Base-by-base conservation (phyloP, 2,888 invertebrate species). In the Lasioglossum calceatum region DNA sequence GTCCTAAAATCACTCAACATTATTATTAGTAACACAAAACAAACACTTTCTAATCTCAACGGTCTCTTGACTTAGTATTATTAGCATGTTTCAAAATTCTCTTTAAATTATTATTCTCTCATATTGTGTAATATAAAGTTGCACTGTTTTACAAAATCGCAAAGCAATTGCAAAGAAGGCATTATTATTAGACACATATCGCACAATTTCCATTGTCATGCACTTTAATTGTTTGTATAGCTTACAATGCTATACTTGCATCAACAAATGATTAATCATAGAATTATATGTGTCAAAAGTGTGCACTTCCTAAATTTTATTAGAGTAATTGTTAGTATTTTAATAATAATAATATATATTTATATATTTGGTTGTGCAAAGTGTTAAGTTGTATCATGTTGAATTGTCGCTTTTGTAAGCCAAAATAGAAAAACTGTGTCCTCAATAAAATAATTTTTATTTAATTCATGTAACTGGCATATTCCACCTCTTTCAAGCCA, bases 1-100 rank as follows among this genome's bases (percentile, higher is more conserved):
- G 91, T 92, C 92, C 95, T 94, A 95, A 94, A 95, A 95, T 95
- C 95, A 95, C 94, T 94, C 91, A 95, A 95, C 92, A 94, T 88
- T 93, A 93, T 93, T 90, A 95, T 95, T 95, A 94, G 94, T 94
- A 93, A 93, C 92, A 94, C 90, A 91, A 90, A 92, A 93, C 92
- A 88, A 91, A 92, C 88, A 92, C 88, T 92, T 86, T 87, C 84
- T 85, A 82, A 88, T 88, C 71, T 87, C 81, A 86, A 84, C 27
- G 82, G 75, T 71, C 85, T 58, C 39, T 82, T 79, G n/a, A 81
- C 84, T 85, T 78, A 54, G 47, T 79, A 79, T 79, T 85, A 74
- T 79, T 87, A 77, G 54, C 71, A 86, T 73, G 44, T 85, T 58
- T 88, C 84, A 87, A 77, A 82, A 74, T 61, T 73, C 58, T 36